A percentile compares a stretch with the other conserved stretches of the same genome.
Conservation (phyloP, 2,888 invertebrate genomes). For the Patella pellucida region DNA sequence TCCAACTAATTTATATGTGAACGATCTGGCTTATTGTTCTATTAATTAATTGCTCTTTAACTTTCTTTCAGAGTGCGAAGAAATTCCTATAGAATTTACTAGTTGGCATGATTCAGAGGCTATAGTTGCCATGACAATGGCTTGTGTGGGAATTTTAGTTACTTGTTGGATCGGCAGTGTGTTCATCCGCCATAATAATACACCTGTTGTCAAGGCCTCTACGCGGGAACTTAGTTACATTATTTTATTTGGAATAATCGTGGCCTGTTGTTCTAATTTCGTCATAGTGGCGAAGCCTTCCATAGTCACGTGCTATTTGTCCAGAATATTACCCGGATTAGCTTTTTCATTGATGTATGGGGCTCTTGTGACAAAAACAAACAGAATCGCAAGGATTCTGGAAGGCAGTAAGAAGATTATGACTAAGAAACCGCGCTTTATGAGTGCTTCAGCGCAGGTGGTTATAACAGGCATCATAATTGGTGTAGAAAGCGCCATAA, state of each 20-base stretch:
- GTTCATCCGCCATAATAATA: conserved; percentile 89
- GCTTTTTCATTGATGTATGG: conserved; percentile 98
- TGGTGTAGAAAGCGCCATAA: conserved; percentile 86
- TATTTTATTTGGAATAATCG: conserved; percentile 76
- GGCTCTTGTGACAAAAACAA: conserved; percentile 96
- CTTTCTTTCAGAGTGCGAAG: conserved; percentile 75
- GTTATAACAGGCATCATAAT: conserved; percentile 88
- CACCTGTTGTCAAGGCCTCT: conserved; percentile 93
- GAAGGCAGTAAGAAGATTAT: conserved; percentile 96
- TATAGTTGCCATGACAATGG: conserved; percentile 79
- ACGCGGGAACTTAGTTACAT: conserved; percentile 85
- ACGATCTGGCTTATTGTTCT: too few relatives aligned
- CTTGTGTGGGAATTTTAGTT: conserved; percentile 86
- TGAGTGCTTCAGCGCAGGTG: conserved; percentile 75
- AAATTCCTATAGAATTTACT: conserved; percentile 77
- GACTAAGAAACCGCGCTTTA: conserved; percentile 89
- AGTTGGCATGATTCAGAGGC: conserved; percentile 78
- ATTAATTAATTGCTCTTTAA: background rate
- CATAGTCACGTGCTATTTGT: conserved; percentile 87
- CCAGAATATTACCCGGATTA: conserved; percentile 92
- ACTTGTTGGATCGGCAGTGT: conserved; percentile 84
- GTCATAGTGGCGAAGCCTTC: conserved; percentile 84
- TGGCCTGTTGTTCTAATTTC: conserved; percentile 80
- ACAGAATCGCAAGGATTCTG: conserved; percentile 95
- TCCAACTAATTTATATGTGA: too few relatives aligned